A percentile compares a stretch with the other conserved stretches of the same genome.
Evolutionary conservation across 2,797 vertebrate genomes (phyloP).

Genomic region (Pseudomugil gertrudae): DNA sequence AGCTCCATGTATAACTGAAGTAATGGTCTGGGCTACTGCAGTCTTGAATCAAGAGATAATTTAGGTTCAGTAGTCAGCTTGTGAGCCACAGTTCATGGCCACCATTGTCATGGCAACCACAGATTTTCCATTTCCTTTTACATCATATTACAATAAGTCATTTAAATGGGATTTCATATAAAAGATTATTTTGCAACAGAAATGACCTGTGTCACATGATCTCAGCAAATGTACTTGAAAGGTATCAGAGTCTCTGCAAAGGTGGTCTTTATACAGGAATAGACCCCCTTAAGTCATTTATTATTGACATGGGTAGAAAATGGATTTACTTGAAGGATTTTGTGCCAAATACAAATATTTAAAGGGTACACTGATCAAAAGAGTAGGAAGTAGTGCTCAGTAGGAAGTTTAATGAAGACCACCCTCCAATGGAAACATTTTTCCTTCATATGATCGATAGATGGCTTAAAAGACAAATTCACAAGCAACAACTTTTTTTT

Average conservation of each 20-base stretch:
- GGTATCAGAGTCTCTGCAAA: too few species aligned
- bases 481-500: neutral
- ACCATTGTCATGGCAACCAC: constrained; percentile 13
- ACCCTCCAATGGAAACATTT: neutral
- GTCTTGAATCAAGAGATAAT: constrained; percentile 21
- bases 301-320: neutral
- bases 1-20: constrained; percentile 22
- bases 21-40: neutral
- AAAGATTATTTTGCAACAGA: too few species aligned
- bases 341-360: neutral
- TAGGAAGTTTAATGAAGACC: neutral
- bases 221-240: too few species aligned
- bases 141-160: neutral
- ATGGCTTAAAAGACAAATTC: neutral
- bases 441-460: neutral
- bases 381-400: too few species aligned
- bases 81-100: neutral
- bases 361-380: neutral
- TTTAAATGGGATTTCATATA: too few species aligned
- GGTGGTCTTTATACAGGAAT: neutral
- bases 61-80: constrained; percentile 1
- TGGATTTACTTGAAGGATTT: neutral
- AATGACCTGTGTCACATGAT: too few species aligned
- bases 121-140: neutral
- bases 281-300: neutral